Evolutionary conservation across 2,113 vertebrate species (phyloP), one percentile per base, ranked within the genome.

Genomic region (Podiceps cristatus): DNA sequence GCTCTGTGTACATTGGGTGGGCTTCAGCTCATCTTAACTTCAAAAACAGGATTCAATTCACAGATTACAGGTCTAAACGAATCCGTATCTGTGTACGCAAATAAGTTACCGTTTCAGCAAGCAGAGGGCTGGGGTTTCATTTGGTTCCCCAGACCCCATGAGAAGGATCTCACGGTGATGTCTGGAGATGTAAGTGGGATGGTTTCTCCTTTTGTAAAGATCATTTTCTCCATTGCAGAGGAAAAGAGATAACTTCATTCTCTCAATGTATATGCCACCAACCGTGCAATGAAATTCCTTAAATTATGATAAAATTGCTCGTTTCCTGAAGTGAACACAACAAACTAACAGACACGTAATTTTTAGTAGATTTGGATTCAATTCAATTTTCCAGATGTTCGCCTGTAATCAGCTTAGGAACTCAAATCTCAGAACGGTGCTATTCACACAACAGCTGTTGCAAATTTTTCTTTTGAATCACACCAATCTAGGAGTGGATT

Each of bases 321-420:
- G 94, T 97, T 97, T 97, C 96, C 96, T 97, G 95, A 95, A 96
- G 66, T 96, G 96, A 97, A 91, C 88, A 95, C 97, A 97, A 97
- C 95, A 97, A 97, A 95, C 95, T 96, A 96, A 95, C 96, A 97
- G 96, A 92, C 92, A 90, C 84, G 91, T 96, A 94, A 94, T 93
- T 97, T 97, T 96, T 97, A 97, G 86, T 96, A 89, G 91, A 89
- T 97, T 96, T 97, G 96, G 96, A 96, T 91, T 96, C 96, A 95
- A 77, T 95, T 96, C 96, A 97, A 89, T 97, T 97, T 97, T 97
- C 96, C 97, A 97, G 96, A 97, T 97, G 96, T 97, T 97, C 10
- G 29, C 88, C 50, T 92, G 80, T 90, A 96, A 97, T 96, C 96
- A 97, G 88, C 84, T 88, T 92, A 97, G 84, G 86, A 97, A 94